A percentile compares a stretch with the other conserved stretches of the same genome.
Conservation (phyloP, 2,797 vertebrate genomes). For the Scolopax rusticola region DNA sequence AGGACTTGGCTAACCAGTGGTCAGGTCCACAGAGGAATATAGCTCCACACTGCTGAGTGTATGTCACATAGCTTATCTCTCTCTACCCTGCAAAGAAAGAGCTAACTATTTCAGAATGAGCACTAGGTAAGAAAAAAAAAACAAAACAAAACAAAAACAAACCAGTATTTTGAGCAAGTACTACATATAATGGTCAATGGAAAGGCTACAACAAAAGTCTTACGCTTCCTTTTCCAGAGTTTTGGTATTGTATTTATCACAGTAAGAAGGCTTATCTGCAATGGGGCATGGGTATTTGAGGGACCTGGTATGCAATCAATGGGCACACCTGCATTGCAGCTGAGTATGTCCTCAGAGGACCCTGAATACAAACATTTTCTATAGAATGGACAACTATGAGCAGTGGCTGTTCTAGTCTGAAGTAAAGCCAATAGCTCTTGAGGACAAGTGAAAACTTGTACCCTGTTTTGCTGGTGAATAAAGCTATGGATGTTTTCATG, state of each 20-base stretch:
- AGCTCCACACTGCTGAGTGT: background rate
- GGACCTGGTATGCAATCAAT: background rate
- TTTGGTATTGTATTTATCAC: background rate
- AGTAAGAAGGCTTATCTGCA: fast-evolving
- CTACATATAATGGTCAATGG: background rate
- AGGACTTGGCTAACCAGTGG: background rate
- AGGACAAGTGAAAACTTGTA: background rate
- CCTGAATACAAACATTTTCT: background rate
- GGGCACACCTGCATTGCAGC: background rate
- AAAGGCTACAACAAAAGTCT: background rate
- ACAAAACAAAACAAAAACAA: too few species aligned
- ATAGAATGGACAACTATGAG: background rate
- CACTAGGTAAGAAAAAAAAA: background rate
- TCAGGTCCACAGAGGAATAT: background rate
- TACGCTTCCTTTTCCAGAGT: background rate
- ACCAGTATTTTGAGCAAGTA: background rate
- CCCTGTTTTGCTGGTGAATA: background rate
- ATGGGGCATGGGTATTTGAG: background rate
- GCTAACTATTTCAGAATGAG: background rate
- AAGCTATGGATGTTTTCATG: background rate
- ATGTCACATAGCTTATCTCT: fast-evolving
- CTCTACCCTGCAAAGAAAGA: background rate
- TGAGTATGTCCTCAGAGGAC: background rate
- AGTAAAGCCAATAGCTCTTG: fast-evolving
- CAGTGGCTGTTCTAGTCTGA: background rate